phyloP scores from a whole-genome alignment of 2,797 vertebrate species.

The Dromococcyx pavoninus region DNA sequence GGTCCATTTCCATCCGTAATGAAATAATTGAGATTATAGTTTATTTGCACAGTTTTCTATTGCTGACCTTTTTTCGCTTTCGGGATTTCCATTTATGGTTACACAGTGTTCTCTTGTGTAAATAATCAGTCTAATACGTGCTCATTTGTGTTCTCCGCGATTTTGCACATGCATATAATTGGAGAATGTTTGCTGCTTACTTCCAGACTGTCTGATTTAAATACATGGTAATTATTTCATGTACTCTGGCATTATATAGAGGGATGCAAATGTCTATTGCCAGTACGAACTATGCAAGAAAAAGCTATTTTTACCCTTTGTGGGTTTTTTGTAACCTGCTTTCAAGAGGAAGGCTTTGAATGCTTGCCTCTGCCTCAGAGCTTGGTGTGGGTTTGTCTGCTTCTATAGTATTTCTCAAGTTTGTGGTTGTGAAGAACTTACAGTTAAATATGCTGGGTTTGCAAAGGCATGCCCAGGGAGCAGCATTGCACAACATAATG shows the following conservation, averaged over 20 bases:
- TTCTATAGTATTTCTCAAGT: background rate
- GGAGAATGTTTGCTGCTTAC: background rate
- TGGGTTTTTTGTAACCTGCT: background rate
- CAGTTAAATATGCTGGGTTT: background rate
- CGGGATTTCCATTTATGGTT: conserved; percentile 27
- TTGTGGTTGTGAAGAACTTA: background rate
- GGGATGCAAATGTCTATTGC: background rate
- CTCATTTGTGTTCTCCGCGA: conserved; percentile 4
- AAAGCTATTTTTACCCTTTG: background rate
- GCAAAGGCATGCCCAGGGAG: background rate
- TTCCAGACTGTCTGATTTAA: background rate
- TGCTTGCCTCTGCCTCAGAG: background rate
- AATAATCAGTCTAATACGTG: background rate
- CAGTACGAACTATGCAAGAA: background rate
- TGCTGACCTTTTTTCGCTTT: conserved; percentile 30
- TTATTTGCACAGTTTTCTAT: background rate
- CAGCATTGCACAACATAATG: background rate
- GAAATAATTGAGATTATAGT: background rate
- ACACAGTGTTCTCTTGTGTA: background rate
- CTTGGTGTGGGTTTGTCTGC: background rate
- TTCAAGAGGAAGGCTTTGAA: background rate
- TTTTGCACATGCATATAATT: background rate
- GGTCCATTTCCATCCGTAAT: background rate
- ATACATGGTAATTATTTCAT: background rate
- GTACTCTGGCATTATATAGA: background rate